Percentiles rank a stretch among this genome's conserved stretches.
These are phyloP conservation scores for Eupithecia subfuscata DNA, from an alignment of 2,888 invertebrate genomes.

Conservation along the genomic window DNA sequence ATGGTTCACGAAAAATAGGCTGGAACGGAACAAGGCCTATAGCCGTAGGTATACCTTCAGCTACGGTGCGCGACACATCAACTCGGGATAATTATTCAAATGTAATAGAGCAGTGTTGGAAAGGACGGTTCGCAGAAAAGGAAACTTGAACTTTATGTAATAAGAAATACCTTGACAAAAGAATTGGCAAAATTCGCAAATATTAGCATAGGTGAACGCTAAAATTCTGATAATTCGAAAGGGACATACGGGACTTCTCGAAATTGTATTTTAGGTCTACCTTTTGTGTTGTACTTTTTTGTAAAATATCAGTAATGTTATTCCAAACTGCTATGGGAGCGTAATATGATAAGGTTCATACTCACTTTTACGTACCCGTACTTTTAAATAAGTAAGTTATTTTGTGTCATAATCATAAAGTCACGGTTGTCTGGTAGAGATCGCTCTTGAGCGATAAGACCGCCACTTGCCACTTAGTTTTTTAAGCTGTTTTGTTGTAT, in stretches of 20 bases:
- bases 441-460: too few relatives aligned
- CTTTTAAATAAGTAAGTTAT: too few relatives aligned
- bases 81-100: conserved; percentile 77
- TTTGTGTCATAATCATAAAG: too few relatives aligned
- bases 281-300: background rate
- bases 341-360: too few relatives aligned
- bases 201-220: too few relatives aligned
- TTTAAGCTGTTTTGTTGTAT: too few relatives aligned
- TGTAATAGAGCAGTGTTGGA: conserved; percentile 71
- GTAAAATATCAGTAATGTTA: background rate
- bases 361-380: too few relatives aligned
- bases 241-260: background rate
- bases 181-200: background rate
- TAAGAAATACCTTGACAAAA: background rate
- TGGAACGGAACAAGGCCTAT: conserved; percentile 39
- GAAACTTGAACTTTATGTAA: background rate
- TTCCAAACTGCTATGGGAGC: too few relatives aligned
- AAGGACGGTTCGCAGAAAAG: conserved; percentile 48
- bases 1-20: conserved; percentile 47
- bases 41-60: conserved; percentile 39
- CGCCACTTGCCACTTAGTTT: too few relatives aligned
- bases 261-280: background rate
- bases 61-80: conserved; percentile 65
- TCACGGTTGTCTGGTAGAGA: too few relatives aligned
- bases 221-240: background rate